Evolutionary conservation across 2,888 invertebrate species (phyloP).

Genomic region (Thera britannica): DNA sequence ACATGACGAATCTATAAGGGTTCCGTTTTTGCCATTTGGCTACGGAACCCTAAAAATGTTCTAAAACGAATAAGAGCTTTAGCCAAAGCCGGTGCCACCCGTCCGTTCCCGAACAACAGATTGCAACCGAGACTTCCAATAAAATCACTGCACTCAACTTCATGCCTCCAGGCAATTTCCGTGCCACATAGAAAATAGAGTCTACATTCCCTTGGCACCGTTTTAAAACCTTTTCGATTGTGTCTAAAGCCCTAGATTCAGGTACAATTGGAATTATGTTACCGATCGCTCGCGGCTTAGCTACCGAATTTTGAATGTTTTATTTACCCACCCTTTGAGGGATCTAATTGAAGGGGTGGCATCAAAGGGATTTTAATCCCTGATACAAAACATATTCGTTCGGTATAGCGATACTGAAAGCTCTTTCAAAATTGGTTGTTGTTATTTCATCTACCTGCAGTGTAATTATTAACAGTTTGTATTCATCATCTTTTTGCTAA

Average conservation of each 20-base stretch:
- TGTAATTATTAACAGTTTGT: too few species aligned
- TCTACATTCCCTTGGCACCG: conserved; percentile 24
- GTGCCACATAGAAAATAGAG: conserved; percentile 23
- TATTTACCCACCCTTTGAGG: conserved; percentile 35
- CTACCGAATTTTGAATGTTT: conserved; percentile 37
- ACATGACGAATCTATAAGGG: too few species aligned
- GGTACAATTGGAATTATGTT: conserved; percentile 36
- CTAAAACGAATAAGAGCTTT: conserved; percentile 13
- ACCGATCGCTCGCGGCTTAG: conserved; percentile 39
- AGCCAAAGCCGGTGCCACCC: conserved; percentile 15
- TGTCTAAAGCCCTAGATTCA: conserved; percentile 44
- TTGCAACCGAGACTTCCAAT: conserved; percentile 37
- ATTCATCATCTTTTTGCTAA: too few species aligned
- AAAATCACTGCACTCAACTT: conserved; percentile 39
- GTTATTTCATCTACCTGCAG: neutral
- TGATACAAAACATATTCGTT: conserved; percentile 24
- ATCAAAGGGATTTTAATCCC: conserved; percentile 37
- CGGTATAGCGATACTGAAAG: conserved; percentile 8
- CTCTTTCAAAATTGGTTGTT: conserved; percentile 2
- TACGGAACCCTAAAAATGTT: conserved; percentile 16
- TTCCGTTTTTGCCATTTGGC: neutral
- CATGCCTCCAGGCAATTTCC: conserved; percentile 28
- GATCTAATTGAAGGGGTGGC: conserved; percentile 36
- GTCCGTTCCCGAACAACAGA: conserved; percentile 37
- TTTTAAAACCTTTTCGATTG: conserved; percentile 30